These are phyloP conservation scores for Julus scandinavius DNA, from an alignment of 2,888 invertebrate species.

Conservation along the genomic window DNA sequence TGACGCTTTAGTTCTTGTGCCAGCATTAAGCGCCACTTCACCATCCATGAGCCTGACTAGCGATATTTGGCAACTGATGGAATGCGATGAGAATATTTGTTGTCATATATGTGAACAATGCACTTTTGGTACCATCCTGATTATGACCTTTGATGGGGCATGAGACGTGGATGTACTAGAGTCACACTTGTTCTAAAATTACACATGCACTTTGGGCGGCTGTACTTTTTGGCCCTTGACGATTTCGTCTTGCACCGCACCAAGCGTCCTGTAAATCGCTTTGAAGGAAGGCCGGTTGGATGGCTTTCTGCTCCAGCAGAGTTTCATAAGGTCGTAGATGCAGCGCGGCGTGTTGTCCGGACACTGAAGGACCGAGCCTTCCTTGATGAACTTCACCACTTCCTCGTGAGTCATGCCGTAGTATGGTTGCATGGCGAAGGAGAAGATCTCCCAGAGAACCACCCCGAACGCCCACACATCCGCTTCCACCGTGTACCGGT, in stretches of 20 bases:
- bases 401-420: slow-evolving; percentile 98
- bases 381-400: slow-evolving; percentile 93
- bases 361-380: slow-evolving; percentile 88
- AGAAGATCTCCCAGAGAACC: slow-evolving; percentile 96
- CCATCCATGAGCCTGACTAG: not conserved
- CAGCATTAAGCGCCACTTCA: not conserved
- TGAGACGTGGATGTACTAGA: not conserved
- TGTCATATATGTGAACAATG: not conserved
- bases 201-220: slow-evolving; percentile 58
- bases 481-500: slow-evolving; percentile 94
- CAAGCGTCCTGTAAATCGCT: slow-evolving; percentile 63
- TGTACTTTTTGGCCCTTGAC: slow-evolving; percentile 55
- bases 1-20: not conserved
- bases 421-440: slow-evolving; percentile 95
- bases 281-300: slow-evolving; percentile 84
- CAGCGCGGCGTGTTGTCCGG: slow-evolving; percentile 90
- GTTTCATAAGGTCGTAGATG: slow-evolving; percentile 91
- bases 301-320: slow-evolving; percentile 91
- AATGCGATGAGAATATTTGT: not conserved
- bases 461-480: slow-evolving; percentile 99
- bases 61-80: not conserved
- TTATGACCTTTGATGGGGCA: not conserved
- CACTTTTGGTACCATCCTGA: not conserved
- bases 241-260: slow-evolving; percentile 63
- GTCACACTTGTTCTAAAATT: slow-evolving; percentile 3